Conservation (phyloP, 2,113 vertebrate species). For the Nycticryphes semicollaris region DNA sequence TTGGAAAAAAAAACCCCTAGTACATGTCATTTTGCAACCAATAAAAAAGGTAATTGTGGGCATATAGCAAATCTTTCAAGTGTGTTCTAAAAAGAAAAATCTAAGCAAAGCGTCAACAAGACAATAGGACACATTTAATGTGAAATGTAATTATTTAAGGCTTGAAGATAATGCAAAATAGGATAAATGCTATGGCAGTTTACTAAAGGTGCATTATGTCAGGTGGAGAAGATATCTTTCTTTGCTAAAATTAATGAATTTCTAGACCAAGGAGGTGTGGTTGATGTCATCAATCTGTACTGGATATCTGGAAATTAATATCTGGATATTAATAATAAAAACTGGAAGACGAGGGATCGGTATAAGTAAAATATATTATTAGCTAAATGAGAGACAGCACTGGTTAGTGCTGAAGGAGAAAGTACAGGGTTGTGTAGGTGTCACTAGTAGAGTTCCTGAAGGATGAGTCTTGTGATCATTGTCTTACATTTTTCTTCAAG, state of each 20-base stretch:
- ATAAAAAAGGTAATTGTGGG: neutral
- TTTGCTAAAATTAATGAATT: neutral
- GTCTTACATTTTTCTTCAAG: neutral
- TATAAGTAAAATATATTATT: neutral
- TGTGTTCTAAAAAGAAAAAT: neutral
- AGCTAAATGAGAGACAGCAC: neutral
- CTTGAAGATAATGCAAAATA: neutral
- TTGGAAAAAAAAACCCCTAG: neutral
- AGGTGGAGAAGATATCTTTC: neutral
- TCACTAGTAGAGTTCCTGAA: neutral
- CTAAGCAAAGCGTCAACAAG: neutral
- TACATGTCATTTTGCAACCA: neutral
- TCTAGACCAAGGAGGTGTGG: neutral
- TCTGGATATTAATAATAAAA: neutral
- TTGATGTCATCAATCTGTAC: neutral
- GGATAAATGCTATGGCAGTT: neutral
- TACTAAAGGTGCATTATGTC: neutral
- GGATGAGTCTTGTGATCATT: neutral
- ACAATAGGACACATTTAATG: neutral
- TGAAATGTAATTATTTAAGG: neutral
- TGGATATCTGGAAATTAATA: neutral
- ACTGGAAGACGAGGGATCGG: neutral
- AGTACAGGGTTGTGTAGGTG: neutral
- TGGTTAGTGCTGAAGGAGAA: neutral
- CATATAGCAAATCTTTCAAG: neutral